A percentile compares a stretch with the other conserved stretches of the same genome.
Conservation (phyloP, 2,888 invertebrate species). For the Caradrina kadenii region DNA sequence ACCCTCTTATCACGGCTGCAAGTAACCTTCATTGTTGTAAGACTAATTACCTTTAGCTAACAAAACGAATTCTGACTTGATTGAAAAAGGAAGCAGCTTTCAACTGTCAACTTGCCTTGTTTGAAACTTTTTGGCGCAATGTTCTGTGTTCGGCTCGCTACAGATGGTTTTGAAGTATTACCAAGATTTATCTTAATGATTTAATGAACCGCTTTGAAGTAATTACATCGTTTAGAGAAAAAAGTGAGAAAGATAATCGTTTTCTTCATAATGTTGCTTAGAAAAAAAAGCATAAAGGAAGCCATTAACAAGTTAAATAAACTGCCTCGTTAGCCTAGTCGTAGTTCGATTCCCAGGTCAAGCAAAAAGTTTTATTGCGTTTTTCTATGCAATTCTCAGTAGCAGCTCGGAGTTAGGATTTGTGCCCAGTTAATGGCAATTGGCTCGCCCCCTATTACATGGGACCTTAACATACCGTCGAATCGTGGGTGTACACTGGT, state of each 20-base stretch:
- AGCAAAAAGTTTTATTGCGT: no score
- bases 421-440: no score
- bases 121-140: slow-evolving; percentile 32
- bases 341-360: no score
- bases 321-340: no score
- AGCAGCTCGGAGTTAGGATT: no score
- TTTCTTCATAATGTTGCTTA: slow-evolving; percentile 40
- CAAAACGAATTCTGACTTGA: slow-evolving; percentile 53
- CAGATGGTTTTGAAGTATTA: slow-evolving; percentile 28
- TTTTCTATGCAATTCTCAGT: no score
- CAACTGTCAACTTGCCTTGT: slow-evolving; percentile 32
- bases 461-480: no score
- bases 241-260: slow-evolving; percentile 21
- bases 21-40: slow-evolving; percentile 61
- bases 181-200: slow-evolving; percentile 38
- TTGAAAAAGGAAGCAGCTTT: slow-evolving; percentile 52
- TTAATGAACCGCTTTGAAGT: slow-evolving; percentile 31
- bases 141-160: slow-evolving; percentile 19
- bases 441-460: no score
- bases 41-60: slow-evolving; percentile 61
- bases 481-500: no score
- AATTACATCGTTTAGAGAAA: slow-evolving; percentile 25
- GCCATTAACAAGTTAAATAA: slow-evolving; percentile 24
- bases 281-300: slow-evolving; percentile 23
- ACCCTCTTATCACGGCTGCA: slow-evolving; percentile 55